A percentile compares a stretch with the other conserved stretches of the same genome.
Conservation (phyloP, 2,888 invertebrate genomes). For the Cosmorhoe ocellata region DNA sequence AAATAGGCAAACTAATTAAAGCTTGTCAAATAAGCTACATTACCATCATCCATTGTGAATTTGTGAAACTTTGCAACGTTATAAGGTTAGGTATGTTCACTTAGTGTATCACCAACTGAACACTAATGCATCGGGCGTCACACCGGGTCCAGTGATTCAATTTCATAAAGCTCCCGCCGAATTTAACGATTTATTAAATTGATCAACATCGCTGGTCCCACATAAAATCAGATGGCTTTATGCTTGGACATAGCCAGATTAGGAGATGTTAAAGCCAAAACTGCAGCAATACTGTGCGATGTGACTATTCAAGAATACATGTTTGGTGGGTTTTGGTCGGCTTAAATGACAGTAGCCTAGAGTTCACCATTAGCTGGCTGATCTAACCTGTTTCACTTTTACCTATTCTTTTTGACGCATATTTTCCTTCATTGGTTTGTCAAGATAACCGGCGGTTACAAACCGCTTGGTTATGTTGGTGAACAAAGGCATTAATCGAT, state of each 20-base stretch:
- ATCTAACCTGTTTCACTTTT: neutral
- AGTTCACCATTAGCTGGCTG: neutral
- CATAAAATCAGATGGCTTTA: constrained; percentile 19
- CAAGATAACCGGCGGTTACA: neutral
- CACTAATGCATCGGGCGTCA: constrained; percentile 58
- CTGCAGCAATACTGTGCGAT: neutral
- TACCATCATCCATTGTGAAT: too few relatives aligned
- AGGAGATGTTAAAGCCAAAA: constrained; percentile 2
- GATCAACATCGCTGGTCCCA: constrained; percentile 35
- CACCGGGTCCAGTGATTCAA: constrained; percentile 49
- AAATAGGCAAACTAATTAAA: too few relatives aligned
- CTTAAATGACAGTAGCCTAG: neutral
- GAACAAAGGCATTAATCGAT: neutral
- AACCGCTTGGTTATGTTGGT: neutral
- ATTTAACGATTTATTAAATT: constrained; percentile 56
- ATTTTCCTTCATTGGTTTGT: too few relatives aligned
- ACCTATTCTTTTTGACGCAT: too few relatives aligned
- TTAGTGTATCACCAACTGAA: constrained; percentile 41
- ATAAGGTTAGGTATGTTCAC: constrained; percentile 11
- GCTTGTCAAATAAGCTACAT: too few relatives aligned
- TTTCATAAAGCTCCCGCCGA: constrained; percentile 55
- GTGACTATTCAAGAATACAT: constrained; percentile 2
- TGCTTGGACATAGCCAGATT: constrained; percentile 13
- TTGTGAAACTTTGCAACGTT: too few relatives aligned
- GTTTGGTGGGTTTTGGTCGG: neutral